These are phyloP conservation scores for Notarius lentiginosus DNA, from an alignment of 2,113 vertebrate genomes.

Conservation along the genomic window DNA sequence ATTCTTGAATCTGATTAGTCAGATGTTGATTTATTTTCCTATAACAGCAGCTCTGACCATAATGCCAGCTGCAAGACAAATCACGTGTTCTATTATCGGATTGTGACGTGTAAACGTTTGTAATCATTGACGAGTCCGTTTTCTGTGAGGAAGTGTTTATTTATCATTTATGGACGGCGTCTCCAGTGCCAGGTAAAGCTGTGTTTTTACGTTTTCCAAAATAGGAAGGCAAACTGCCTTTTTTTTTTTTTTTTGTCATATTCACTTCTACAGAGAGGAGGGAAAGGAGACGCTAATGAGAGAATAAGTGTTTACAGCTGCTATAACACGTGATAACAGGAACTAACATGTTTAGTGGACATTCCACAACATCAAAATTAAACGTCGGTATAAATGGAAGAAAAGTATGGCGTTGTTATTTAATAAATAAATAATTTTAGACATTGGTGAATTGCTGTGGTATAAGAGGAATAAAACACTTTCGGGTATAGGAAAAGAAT, in stretches of 20 bases:
- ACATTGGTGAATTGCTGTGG: neutral
- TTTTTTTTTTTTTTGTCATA: too few species aligned
- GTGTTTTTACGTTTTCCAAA: neutral
- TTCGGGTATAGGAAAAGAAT: neutral
- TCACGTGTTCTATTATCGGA: neutral
- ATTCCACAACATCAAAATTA: neutral
- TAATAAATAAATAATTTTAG: neutral
- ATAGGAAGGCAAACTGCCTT: neutral
- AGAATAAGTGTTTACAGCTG: neutral
- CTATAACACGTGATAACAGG: neutral
- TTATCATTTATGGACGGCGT: neutral
- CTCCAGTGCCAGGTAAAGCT: neutral
- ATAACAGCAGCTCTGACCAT: neutral
- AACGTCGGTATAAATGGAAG: neutral
- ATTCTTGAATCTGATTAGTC: neutral
- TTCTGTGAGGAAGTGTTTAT: neutral
- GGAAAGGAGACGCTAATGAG: neutral
- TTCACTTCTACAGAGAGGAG: neutral
- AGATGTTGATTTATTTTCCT: neutral
- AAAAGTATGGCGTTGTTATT: neutral
- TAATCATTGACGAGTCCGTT: neutral
- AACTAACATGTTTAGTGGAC: neutral
- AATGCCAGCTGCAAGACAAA: neutral
- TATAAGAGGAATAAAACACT: neutral
- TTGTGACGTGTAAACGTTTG: neutral